These are phyloP conservation scores for Sesia bembeciformis DNA, from an alignment of 2,888 invertebrate species.

Conservation along the genomic window DNA sequence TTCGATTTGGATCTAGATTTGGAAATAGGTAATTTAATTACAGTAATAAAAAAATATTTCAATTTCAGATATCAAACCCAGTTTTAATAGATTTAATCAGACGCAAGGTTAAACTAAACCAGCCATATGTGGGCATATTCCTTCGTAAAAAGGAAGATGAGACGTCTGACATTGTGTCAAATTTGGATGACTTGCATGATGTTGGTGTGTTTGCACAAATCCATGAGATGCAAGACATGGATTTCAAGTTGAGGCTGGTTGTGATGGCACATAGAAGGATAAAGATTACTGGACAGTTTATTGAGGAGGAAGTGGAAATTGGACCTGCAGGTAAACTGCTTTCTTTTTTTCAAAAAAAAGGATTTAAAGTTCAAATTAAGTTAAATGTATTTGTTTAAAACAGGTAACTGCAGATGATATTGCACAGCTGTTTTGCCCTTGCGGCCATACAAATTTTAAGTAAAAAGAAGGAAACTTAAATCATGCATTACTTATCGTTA, in stretches of 20 bases:
- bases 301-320: slow-evolving; percentile 80
- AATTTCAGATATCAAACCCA: slow-evolving; percentile 86
- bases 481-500: too few relatives aligned
- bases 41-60: neutral
- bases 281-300: slow-evolving; percentile 84
- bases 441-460: too few relatives aligned
- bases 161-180: slow-evolving; percentile 88
- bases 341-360: neutral
- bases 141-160: slow-evolving; percentile 93
- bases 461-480: too few relatives aligned
- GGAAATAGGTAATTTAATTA: too few relatives aligned
- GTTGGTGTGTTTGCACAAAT: slow-evolving; percentile 99
- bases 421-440: too few relatives aligned
- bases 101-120: slow-evolving; percentile 94
- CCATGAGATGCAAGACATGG: slow-evolving; percentile 96
- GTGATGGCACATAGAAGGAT: slow-evolving; percentile 96
- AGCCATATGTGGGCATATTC: slow-evolving; percentile 98
- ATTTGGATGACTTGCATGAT: slow-evolving; percentile 88
- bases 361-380: neutral
- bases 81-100: slow-evolving; percentile 90
- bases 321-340: slow-evolving; percentile 59
- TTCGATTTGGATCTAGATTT: too few relatives aligned
- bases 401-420: too few relatives aligned
- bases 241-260: slow-evolving; percentile 90
- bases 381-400: too few relatives aligned